These are phyloP conservation scores for Platysternon megacephalum DNA, from an alignment of 2,113 vertebrate species.

Conservation along the genomic window DNA sequence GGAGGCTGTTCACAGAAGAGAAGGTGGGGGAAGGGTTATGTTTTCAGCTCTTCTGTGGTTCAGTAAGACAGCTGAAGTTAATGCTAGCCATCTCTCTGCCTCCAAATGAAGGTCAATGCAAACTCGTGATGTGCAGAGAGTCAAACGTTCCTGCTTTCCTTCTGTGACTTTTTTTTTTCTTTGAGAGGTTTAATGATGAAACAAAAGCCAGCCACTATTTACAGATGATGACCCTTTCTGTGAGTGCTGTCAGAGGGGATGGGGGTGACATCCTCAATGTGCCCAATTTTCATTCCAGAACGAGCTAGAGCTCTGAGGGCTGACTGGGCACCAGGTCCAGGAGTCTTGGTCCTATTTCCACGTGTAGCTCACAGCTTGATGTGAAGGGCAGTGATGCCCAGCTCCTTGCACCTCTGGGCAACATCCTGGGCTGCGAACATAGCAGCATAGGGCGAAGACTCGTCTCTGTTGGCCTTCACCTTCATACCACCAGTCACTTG, in stretches of 20 bases:
- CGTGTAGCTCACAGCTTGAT: constrained; percentile 75
- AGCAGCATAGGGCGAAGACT: constrained; percentile 95
- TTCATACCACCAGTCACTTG: constrained; percentile 98
- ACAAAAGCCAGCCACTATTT: too few relatives aligned
- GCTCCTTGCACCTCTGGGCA: constrained; percentile 96
- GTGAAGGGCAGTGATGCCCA: constrained; percentile 96
- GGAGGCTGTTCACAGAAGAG: neutral
- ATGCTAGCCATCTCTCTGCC: neutral
- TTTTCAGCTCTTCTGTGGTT: neutral
- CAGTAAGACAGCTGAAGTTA: neutral
- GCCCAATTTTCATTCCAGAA: too few relatives aligned
- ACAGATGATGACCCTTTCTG: too few relatives aligned
- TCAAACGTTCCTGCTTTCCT: neutral
- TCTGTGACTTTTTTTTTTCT: neutral
- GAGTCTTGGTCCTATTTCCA: too few relatives aligned
- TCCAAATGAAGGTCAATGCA: neutral
- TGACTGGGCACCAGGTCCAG: too few relatives aligned
- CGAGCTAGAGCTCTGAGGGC: too few relatives aligned
- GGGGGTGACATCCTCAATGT: too few relatives aligned
- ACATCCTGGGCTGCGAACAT: constrained; percentile 98
- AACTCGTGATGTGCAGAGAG: neutral
- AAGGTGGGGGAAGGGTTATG: neutral
- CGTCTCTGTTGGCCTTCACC: constrained; percentile 96
- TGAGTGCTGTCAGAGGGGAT: too few relatives aligned
- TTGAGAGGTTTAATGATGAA: too few relatives aligned